These are phyloP conservation scores for Ceraclea dissimilis DNA, from an alignment of 2,888 invertebrate genomes.

Conservation along the genomic window DNA sequence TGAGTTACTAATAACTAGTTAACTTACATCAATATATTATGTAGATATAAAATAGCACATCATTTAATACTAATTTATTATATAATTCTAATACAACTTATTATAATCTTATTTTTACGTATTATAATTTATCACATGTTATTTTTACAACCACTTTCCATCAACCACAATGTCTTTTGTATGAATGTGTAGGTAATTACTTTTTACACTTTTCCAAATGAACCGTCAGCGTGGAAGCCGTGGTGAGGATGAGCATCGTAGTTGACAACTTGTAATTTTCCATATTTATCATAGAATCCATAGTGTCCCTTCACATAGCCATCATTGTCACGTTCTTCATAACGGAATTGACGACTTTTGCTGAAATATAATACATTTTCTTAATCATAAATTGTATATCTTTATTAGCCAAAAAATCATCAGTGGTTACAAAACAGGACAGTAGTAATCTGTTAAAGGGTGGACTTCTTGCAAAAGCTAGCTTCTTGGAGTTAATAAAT, in stretches of 20 bases:
- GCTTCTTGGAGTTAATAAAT: too few species aligned
- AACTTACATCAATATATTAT: not conserved
- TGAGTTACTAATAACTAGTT: too few species aligned
- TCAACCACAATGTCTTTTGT: too few species aligned
- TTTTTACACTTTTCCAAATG: conserved; percentile 22
- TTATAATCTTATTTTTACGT: not conserved
- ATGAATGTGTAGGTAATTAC: too few species aligned
- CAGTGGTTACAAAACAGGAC: too few species aligned
- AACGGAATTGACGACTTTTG: conserved; percentile 71
- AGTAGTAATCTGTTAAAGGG: too few species aligned
- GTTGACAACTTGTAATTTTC: conserved; percentile 68
- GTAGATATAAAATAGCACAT: not conserved
- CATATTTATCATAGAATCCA: conserved; percentile 69
- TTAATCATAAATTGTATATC: conserved; percentile 7
- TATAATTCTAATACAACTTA: not conserved
- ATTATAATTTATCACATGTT: too few species aligned
- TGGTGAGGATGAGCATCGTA: conserved; percentile 65
- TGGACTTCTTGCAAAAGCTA: too few species aligned
- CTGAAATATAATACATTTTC: conserved; percentile 46
- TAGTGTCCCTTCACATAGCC: conserved; percentile 74
- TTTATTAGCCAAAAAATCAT: too few species aligned
- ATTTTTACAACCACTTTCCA: too few species aligned
- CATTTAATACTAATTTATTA: too few species aligned
- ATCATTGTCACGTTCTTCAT: conserved; percentile 68
- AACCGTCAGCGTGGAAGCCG: conserved; percentile 57